Conservation (phyloP, 2,113 vertebrate genomes). For the Cettia cetti region DNA sequence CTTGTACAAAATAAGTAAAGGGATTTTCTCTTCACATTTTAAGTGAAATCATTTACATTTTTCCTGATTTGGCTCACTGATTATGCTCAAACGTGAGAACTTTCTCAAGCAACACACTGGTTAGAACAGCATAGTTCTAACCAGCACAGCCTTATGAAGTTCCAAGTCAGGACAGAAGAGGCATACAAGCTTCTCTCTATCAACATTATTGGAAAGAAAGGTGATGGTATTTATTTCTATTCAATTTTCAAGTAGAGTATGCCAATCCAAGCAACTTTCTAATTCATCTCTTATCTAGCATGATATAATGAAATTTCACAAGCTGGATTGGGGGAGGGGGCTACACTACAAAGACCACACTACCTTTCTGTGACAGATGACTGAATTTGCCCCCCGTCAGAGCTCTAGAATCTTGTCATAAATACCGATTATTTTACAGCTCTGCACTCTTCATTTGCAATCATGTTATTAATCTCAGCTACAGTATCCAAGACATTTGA, state of each 20-base stretch:
- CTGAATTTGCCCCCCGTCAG: background rate
- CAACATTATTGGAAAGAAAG: background rate
- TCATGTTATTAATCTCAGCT: background rate
- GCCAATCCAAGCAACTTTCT: background rate
- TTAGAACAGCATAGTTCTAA: background rate
- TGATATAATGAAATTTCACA: background rate
- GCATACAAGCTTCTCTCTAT: background rate
- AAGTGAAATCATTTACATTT: background rate
- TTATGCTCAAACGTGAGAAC: background rate
- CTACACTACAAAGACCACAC: background rate
- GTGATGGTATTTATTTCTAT: background rate
- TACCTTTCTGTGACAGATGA: background rate
- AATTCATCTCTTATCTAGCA: background rate
- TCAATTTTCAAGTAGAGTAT: background rate
- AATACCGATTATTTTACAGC: background rate
- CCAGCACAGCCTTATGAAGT: background rate
- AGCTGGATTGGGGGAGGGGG: rapidly evolving
- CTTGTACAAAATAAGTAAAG: background rate
- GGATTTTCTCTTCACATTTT: background rate
- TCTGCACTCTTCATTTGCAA: background rate
- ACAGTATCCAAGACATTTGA: background rate
- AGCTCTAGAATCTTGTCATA: background rate
- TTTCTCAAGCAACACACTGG: background rate
- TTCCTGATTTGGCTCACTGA: background rate
- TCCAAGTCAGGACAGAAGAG: background rate